Evolutionary conservation across 1,140 invertebrate species (phyloP).

Genomic region (Drosophila neocordata): DNA sequence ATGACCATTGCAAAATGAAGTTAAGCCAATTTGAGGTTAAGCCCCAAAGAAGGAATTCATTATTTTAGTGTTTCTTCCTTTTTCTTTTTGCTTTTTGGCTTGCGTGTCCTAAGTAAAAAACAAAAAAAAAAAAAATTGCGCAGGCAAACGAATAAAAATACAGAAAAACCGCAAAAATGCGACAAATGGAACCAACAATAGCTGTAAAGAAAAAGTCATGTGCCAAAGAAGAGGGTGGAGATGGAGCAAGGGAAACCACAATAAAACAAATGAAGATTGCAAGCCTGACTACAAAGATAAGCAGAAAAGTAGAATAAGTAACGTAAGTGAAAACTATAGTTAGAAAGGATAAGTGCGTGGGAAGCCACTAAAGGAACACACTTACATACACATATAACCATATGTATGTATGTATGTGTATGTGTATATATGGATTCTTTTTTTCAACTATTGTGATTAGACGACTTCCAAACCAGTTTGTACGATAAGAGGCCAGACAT

Average conservation of each 20-base stretch:
- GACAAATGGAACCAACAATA: slow-evolving; percentile 79
- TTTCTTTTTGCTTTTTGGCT: slow-evolving; percentile 32
- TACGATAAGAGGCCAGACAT: slow-evolving; percentile 14
- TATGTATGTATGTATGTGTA: too few relatives aligned
- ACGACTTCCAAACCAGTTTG: slow-evolving; percentile 4
- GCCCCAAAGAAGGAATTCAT: slow-evolving; percentile 75
- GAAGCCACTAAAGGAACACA: background rate
- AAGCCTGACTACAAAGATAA: slow-evolving; percentile 35
- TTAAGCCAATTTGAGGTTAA: slow-evolving; percentile 79
- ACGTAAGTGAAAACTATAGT: background rate
- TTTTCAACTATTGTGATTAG: slow-evolving; percentile 10
- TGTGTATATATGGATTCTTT: background rate
- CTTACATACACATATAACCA: too few relatives aligned
- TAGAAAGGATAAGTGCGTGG: slow-evolving; percentile 9
- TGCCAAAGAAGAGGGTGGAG: background rate
- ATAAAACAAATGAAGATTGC: slow-evolving; percentile 36
- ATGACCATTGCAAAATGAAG: slow-evolving; percentile 70
- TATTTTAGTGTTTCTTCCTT: slow-evolving; percentile 45
- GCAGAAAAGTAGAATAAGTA: slow-evolving; percentile 24
- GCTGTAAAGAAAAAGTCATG: slow-evolving; percentile 48
- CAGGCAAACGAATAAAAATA: slow-evolving; percentile 2
- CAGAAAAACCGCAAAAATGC: slow-evolving; percentile 62
- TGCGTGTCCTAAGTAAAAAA: slow-evolving; percentile 58
- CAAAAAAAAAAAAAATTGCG: slow-evolving; percentile 52
- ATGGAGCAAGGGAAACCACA: slow-evolving; percentile 32